These are phyloP conservation scores for Erpobdella octoculata DNA, from an alignment of 2,888 invertebrate genomes.

Conservation along the genomic window DNA sequence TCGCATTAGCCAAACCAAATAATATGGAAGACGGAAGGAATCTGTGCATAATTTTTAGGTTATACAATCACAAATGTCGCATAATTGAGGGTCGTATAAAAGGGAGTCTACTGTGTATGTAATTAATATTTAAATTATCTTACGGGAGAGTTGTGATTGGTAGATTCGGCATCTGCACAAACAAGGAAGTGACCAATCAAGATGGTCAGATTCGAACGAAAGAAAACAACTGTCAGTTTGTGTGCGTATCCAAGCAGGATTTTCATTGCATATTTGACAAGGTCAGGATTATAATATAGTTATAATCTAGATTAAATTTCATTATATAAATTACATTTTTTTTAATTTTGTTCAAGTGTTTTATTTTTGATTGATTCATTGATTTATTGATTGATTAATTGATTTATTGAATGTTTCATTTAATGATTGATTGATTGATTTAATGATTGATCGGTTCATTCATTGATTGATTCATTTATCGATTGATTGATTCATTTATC, in stretches of 20 bases:
- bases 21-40: no score
- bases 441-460: no score
- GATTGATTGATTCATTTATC: no score
- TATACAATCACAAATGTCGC: no score
- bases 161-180: constrained; percentile 14
- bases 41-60: no score
- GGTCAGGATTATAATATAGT: neutral
- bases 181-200: constrained; percentile 11
- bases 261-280: constrained; percentile 15
- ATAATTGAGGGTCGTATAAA: neutral
- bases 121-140: no score
- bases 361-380: neutral
- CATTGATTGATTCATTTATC: no score
- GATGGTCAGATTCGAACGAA: constrained; percentile 12
- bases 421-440: no score
- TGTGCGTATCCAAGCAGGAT: neutral
- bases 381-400: no score
- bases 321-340: neutral
- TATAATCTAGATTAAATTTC: neutral
- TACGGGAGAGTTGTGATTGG: neutral
- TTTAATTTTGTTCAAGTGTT: neutral
- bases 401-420: no score
- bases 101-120: neutral
- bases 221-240: constrained; percentile 9
- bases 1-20: no score